Base-by-base conservation (phyloP, 2,797 vertebrate species). In the Argentina silus region DNA sequence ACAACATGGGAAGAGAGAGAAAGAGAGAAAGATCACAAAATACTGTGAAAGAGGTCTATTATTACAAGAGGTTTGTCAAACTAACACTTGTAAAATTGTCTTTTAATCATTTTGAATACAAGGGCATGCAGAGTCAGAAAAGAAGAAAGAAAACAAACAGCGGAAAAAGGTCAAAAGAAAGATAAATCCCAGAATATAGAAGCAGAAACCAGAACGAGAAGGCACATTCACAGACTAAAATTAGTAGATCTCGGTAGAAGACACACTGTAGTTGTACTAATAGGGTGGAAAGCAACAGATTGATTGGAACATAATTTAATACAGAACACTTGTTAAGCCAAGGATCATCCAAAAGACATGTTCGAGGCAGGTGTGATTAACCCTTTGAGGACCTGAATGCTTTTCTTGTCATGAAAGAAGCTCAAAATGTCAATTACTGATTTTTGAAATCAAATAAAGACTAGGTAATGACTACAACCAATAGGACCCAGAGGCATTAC, bases 141-240 rank as follows among this genome's bases (percentile, higher is more conserved):
- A 88, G 90, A 89, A 92, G 62, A 86, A 82, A 90, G 90, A 93
- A 92, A 78, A 87, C 91, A 89, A 81, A 83, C 81, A 89, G 74
- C 88, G 89, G 89, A 92, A 93, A 86, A 91, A 85, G 78, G 89
- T 78, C 88, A 85, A 78, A 83, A 68, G 88, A 81, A 74, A 83
- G 83, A 87, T 64, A 47, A 76, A 76, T 83, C 88, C 83, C 87
- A 91, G 86, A 90, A 89, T 86, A 90, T 81, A 91, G 88, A 95
- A 95, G 95, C 95, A 96, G 93, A 93, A 93, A 92, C 75, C 82
- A 94, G 90, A 90, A 90, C 88, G 90, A 96, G 94, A 97, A 97
- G 96, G 96, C 96, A 98, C 96, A 96, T 93, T 95, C 95, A 97
- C 96, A 97, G 95, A 95, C 91, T 91, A 85, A 93, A 95, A 95